Evolutionary conservation across 1,140 invertebrate genomes (phyloP), one percentile per base, ranked within the genome.

Genomic region (Drosophila carrolli): DNA sequence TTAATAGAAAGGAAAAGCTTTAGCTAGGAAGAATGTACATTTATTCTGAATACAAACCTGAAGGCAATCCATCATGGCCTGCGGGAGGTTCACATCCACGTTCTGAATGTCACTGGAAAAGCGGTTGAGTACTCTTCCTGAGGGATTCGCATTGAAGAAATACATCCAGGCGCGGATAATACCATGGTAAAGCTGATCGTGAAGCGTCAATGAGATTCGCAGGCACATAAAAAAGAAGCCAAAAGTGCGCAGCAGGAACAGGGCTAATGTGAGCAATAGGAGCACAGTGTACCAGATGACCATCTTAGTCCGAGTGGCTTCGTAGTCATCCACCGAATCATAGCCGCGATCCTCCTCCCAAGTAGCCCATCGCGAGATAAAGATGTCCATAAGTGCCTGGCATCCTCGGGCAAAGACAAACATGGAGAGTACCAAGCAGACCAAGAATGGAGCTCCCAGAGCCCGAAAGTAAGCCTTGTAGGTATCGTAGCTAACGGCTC

Each of bases 111-210:
- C 97, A 90, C 96, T 97, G 0, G 96, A 96, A 92, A 97, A 97
- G 32, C 97, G 92, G 89, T 98, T 98, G 2, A 98, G 92, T 54
- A 98, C 96, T 13, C 96, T 93, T 11, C 96, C 96, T 74, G 94
- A 93, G 1, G 97, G 96, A 92, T 98, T 98, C 1, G 95, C 96
- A 86, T 98, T 97, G 92, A 98, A 98, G 92, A 98, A 98, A 10
- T 94, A 93, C 94, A 98, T 97, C 0, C 96, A 96, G 0, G 96
- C 95, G 9, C 95, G 94, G 32, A 97, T 94, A 0, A 98, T 95
- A 50, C 95, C 95, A 9, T 93, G 92, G 88, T 98, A 98, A 96
- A 98, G 97, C 13, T 92, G 93, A 86, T 98, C 96, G 84, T 98
- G 98, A 5, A 97, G 92, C 13, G 93, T 95, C 47, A 95, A 95